Evolutionary conservation across 2,113 vertebrate species (phyloP).

Genomic region (Xyrauchen texanus): DNA sequence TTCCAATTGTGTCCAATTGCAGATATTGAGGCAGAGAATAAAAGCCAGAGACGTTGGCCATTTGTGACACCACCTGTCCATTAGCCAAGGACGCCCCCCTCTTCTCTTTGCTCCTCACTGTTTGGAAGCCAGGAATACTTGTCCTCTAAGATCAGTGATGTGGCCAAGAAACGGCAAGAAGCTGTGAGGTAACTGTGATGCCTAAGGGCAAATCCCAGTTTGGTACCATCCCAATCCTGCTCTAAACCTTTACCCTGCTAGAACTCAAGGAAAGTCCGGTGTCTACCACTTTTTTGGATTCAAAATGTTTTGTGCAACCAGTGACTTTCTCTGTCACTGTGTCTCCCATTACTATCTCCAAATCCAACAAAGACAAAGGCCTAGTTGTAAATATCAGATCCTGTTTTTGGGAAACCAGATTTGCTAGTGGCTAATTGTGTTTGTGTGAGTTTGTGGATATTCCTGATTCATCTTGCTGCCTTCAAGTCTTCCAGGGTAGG

Average conservation of each 20-base stretch:
- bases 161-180: slow-evolving; percentile 79
- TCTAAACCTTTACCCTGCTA: slow-evolving; percentile 2
- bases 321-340: neutral
- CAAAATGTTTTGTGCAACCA: neutral
- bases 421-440: neutral
- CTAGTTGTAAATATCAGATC: no score
- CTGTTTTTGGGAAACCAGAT: no score
- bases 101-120: slow-evolving; percentile 65
- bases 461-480: neutral
- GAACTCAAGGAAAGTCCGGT: neutral
- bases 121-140: slow-evolving; percentile 63
- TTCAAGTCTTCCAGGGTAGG: neutral
- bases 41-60: slow-evolving; percentile 74
- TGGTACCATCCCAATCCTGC: neutral
- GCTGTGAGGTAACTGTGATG: slow-evolving; percentile 81
- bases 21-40: slow-evolving; percentile 76
- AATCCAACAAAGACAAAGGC: neutral
- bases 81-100: slow-evolving; percentile 25
- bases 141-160: slow-evolving; percentile 76
- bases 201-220: neutral
- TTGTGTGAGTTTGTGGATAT: neutral
- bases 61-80: slow-evolving; percentile 57
- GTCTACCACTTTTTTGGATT: no score
- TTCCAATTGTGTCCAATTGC: slow-evolving; percentile 73
- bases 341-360: neutral